These are phyloP conservation scores for Halcyon badia DNA, from an alignment of 2,797 vertebrate species.

Conservation along the genomic window DNA sequence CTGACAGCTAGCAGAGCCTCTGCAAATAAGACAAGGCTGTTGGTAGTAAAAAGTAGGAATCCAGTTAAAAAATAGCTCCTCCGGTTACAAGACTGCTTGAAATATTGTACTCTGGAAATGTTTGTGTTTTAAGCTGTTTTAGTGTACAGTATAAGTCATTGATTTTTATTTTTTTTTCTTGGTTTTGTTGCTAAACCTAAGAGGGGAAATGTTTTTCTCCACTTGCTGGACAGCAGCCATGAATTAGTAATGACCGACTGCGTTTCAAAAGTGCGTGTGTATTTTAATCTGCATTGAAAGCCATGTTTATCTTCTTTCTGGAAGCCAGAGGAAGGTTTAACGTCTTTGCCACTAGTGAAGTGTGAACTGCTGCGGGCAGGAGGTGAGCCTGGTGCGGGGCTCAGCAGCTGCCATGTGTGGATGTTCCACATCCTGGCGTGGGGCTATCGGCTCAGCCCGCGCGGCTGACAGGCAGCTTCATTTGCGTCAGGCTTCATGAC, in stretches of 20 bases:
- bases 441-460: background rate
- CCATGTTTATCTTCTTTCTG: slow-evolving; percentile 21
- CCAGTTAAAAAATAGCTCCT: slow-evolving; percentile 74
- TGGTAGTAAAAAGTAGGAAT: slow-evolving; percentile 75
- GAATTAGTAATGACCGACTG: slow-evolving; percentile 6
- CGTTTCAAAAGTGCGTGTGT: slow-evolving; percentile 2
- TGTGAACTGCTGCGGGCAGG: background rate
- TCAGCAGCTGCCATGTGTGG: accelerated
- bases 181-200: slow-evolving; percentile 43
- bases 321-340: slow-evolving; percentile 22
- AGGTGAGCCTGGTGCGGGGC: accelerated
- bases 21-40: slow-evolving; percentile 74
- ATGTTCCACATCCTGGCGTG: background rate
- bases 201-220: slow-evolving; percentile 56
- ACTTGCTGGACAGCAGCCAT: slow-evolving; percentile 29
- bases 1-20: slow-evolving; percentile 76
- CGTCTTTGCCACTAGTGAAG: background rate
- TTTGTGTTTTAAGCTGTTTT: slow-evolving; percentile 59
- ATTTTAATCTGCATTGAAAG: slow-evolving; percentile 47
- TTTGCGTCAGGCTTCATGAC: background rate
- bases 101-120: slow-evolving; percentile 72
- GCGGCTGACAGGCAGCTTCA: background rate
- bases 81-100: slow-evolving; percentile 63
- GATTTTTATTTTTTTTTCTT: background rate
- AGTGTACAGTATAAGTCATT: slow-evolving; percentile 56